phyloP scores from a whole-genome alignment of 1,140 invertebrate genomes.

The Procambarus virginalis region DNA sequence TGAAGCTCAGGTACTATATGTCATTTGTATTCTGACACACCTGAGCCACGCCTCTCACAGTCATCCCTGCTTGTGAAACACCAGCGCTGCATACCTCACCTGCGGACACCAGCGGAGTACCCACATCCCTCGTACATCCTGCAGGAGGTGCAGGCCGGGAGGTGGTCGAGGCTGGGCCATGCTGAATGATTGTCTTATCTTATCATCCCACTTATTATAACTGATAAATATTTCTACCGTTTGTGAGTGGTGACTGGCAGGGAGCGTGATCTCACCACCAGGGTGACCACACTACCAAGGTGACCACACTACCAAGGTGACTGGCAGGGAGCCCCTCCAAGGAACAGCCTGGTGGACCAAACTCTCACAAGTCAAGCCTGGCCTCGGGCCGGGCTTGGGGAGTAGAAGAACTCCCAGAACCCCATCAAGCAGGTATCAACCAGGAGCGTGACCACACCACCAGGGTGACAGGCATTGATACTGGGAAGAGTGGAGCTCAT shows the following conservation, averaged over 20 bases:
- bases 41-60: neutral
- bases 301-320: too few relatives aligned
- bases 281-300: too few relatives aligned
- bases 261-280: too few relatives aligned
- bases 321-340: too few relatives aligned
- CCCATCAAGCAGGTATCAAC: too few relatives aligned
- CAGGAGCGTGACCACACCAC: neutral
- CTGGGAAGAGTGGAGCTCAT: neutral
- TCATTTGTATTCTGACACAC: neutral
- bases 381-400: too few relatives aligned
- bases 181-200: neutral
- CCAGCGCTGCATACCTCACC: neutral
- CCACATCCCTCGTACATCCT: neutral
- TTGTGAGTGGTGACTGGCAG: too few relatives aligned
- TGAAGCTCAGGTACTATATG: neutral
- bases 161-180: neutral
- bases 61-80: neutral
- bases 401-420: too few relatives aligned
- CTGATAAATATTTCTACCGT: neutral
- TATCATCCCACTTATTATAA: too few relatives aligned
- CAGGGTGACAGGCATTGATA: neutral
- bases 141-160: conserved; percentile 5
- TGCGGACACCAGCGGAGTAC: neutral
- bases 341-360: too few relatives aligned
- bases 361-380: too few relatives aligned